Evolutionary conservation across 2,888 invertebrate species (phyloP).

Genomic region (Prenolepis imparis): DNA sequence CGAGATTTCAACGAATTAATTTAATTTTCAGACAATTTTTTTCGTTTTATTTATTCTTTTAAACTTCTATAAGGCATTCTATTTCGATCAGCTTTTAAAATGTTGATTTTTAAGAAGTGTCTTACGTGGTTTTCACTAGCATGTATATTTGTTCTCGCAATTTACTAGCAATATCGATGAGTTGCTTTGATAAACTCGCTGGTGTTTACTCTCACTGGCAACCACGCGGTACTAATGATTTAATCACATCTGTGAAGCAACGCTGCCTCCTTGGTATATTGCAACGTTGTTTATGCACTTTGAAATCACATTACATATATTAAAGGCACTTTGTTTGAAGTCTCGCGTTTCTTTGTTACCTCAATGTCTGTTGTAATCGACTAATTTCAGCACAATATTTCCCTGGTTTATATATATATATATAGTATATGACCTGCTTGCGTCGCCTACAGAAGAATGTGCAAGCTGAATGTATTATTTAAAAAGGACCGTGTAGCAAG

Average conservation of each 20-base stretch:
- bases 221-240: not conserved
- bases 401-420: too few relatives aligned
- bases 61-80: not conserved
- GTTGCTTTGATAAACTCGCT: not conserved
- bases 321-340: not conserved
- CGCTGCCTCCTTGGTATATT: not conserved
- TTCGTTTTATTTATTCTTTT: not conserved
- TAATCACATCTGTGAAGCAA: not conserved
- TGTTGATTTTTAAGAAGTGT: not conserved
- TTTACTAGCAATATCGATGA: conserved; percentile 16
- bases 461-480: not conserved
- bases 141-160: conserved; percentile 6
- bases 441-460: not conserved
- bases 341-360: not conserved
- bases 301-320: not conserved
- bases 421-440: not conserved
- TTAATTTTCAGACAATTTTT: not conserved
- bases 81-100: not conserved
- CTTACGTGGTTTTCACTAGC: not conserved
- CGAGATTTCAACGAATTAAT: not conserved
- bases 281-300: not conserved
- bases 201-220: conserved; percentile 17
- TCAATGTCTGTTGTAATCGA: not conserved
- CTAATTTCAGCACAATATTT: not conserved
- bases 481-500: not conserved